Base-by-base conservation (phyloP, 2,113 vertebrate species). In the Microcebus jonahi region DNA sequence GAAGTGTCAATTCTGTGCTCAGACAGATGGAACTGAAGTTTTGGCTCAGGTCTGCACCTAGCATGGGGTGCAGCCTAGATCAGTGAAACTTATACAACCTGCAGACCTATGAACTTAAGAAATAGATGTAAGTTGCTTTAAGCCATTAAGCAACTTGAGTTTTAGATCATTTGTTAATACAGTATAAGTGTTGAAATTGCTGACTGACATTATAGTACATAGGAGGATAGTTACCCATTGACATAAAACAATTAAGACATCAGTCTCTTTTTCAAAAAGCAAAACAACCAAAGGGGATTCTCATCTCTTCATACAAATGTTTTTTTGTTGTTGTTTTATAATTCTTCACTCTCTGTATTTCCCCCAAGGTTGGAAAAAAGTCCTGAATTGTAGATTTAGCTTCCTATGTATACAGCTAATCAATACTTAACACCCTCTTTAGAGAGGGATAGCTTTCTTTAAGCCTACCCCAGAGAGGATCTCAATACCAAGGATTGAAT, bases 271-370 rank as follows among this genome's bases (percentile, higher is more conserved):
- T 97, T 84, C 31, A 79, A 67, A 94, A 67, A 36, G 45, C 25
- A 65, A 88, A 91, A 59, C 15, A 88, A 80, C 29, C 36, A 82
- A 92, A 88, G 20, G 42, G 14, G 42, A 88, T 73, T 83, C 63
- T 93, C 23, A 75, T 82, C 53, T 94, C 57, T 59, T 94, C 25
- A 83, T 1, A 23, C 68, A 83, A 87, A 93, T 79, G 6, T 84
- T 79, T 88, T 50, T 77, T 79, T 88, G 42, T 77, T 36, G 85
- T 80, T 92, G 18, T 92, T 92, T 53, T 95, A 45, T 70, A 91
- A 75, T 84, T 93, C 48, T 94, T 21, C 5, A 29, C 53, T 53
- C 36, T 7, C 61, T 8, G 1, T 71, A 59, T 23, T 77, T 71
- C 21, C 23, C 20, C 36, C 5, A 20, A 8, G 5, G 14, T 80